A percentile compares a stretch with the other conserved stretches of the same genome.
Conservation (phyloP, 2,888 invertebrate genomes). For the Pomacea canaliculata region DNA sequence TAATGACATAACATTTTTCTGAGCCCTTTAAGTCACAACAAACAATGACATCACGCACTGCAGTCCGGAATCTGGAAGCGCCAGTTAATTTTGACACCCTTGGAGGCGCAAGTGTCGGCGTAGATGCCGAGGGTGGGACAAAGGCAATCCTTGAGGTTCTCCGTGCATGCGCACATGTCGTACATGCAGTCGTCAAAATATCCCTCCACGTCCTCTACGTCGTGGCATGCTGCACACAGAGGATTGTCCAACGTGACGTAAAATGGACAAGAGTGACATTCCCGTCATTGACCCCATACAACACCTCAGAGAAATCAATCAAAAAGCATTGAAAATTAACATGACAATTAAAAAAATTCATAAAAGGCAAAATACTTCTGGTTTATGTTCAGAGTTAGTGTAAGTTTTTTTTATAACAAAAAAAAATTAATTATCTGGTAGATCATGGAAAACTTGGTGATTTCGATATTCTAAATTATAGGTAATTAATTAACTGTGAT, state of each 20-base stretch:
- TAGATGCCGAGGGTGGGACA: constrained; percentile 88
- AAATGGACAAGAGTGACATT: background rate
- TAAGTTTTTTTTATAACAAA: no score
- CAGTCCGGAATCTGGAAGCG: constrained; percentile 81
- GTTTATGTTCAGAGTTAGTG: no score
- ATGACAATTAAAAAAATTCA: no score
- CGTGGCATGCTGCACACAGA: constrained; percentile 79
- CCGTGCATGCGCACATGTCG: constrained; percentile 86
- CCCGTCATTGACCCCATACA: background rate
- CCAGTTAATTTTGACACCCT: constrained; percentile 83
- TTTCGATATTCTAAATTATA: no score
- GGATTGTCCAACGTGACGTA: background rate
- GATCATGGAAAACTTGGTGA: no score
- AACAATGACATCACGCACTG: constrained; percentile 67
- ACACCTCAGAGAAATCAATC: background rate
- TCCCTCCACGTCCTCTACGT: constrained; percentile 83
- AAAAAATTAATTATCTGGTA: no score
- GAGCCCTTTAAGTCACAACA: no score
- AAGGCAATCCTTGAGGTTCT: constrained; percentile 77
- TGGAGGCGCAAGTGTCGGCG: constrained; percentile 82
- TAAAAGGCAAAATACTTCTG: no score
- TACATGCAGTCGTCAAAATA: constrained; percentile 86
- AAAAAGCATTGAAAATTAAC: background rate
- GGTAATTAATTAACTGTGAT: no score
- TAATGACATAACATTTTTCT: no score